Evolutionary conservation across 2,888 invertebrate genomes (phyloP).

Genomic region (Idaea biselata): DNA sequence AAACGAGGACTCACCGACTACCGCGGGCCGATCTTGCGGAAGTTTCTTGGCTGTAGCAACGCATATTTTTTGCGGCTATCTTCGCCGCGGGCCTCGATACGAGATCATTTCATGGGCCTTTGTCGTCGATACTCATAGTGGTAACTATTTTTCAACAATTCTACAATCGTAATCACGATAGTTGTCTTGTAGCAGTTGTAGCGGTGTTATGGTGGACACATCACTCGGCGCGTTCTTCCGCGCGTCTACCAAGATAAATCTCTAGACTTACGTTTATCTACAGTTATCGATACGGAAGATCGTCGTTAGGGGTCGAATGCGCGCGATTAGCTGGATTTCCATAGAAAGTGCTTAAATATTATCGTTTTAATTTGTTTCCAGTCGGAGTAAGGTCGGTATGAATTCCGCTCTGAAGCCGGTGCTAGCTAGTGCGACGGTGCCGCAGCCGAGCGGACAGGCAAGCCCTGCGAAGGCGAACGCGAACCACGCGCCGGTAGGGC

Average conservation of each 20-base stretch:
- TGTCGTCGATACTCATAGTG: conserved; percentile 55
- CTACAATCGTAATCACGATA: conserved; percentile 41
- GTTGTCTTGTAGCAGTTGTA: conserved; percentile 49
- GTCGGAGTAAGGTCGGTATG: conserved; percentile 70
- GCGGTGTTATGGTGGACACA: conserved; percentile 47
- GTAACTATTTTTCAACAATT: conserved; percentile 55
- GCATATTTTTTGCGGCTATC: conserved; percentile 77
- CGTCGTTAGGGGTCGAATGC: conserved; percentile 54
- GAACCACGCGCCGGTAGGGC: conserved; percentile 65
- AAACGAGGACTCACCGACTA: conserved; percentile 43
- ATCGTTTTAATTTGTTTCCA: conserved; percentile 55
- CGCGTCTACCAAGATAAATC: conserved; percentile 58
- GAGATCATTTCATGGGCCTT: conserved; percentile 61
- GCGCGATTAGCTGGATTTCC: neutral
- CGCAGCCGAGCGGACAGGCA: conserved; percentile 68
- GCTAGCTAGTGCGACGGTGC: conserved; percentile 74
- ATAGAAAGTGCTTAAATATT: neutral
- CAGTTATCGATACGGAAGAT: conserved; percentile 76
- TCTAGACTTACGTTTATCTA: conserved; percentile 52
- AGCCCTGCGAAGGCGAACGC: conserved; percentile 70
- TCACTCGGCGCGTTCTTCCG: conserved; percentile 56
- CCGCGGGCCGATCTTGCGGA: conserved; percentile 68
- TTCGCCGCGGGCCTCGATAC: conserved; percentile 51
- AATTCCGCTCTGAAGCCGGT: conserved; percentile 83
- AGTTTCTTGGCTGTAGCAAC: conserved; percentile 74